Conservation (phyloP, 2,888 invertebrate species). For the Oscheius onirici region DNA sequence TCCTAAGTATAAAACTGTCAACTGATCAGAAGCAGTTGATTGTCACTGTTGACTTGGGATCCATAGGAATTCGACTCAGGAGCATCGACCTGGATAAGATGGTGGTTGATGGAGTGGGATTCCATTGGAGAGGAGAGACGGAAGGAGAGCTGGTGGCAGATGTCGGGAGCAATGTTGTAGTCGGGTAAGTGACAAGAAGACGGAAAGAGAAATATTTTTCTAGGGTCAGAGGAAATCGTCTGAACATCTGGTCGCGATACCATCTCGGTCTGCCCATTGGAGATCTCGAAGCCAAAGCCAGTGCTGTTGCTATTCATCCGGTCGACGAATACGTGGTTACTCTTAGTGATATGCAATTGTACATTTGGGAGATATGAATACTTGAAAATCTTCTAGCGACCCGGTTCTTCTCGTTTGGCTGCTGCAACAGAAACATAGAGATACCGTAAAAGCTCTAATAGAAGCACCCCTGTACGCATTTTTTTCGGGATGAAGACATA, state of each 20-base stretch:
- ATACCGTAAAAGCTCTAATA: no score
- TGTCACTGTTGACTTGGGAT: background rate
- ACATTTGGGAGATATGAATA: conserved; percentile 29
- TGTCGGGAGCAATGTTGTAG: conserved; percentile 4
- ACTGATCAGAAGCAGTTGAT: conserved; percentile 27
- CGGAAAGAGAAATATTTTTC: background rate
- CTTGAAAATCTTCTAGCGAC: no score
- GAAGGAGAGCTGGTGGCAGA: background rate
- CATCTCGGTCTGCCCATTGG: conserved; percentile 25
- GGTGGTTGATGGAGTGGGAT: conserved; percentile 26
- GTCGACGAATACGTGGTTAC: conserved; percentile 22
- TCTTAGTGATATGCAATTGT: background rate
- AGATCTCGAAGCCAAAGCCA: background rate
- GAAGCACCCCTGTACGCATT: no score
- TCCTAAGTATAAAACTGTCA: conserved; percentile 13
- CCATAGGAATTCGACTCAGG: background rate
- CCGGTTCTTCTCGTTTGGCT: no score
- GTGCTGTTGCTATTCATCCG: conserved; percentile 19
- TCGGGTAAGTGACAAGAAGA: conserved; percentile 4
- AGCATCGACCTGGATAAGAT: conserved; percentile 35
- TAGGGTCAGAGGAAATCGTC: background rate
- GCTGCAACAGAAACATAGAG: no score
- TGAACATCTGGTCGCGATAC: conserved; percentile 25
- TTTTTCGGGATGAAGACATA: no score
- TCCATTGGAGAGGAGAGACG: background rate